phyloP scores from a whole-genome alignment of 1,140 invertebrate species.

The Halictus rubicundus region DNA sequence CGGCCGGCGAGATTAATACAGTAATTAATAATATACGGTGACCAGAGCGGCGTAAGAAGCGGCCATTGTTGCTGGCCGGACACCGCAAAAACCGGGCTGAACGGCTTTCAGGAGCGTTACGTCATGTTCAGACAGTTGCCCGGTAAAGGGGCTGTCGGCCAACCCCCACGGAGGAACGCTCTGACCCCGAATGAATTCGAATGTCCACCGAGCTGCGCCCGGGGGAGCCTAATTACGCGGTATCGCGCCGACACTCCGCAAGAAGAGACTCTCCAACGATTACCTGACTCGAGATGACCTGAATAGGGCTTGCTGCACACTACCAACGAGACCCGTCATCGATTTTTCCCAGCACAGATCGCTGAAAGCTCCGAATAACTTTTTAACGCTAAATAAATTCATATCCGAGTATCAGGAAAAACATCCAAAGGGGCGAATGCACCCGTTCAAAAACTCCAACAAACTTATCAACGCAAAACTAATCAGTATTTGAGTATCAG shows the following conservation, averaged over 20 bases:
- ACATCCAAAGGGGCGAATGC: no score
- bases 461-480: no score
- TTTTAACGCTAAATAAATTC: no score
- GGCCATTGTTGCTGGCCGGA: slow-evolving; percentile 75
- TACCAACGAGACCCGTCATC: no score
- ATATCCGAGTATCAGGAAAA: no score
- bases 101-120: slow-evolving; percentile 76
- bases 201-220: slow-evolving; percentile 56
- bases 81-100: slow-evolving; percentile 71
- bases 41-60: slow-evolving; percentile 73
- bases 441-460: no score
- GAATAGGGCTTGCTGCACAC: not conserved
- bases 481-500: no score
- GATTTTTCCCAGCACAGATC: no score
- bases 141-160: slow-evolving; percentile 54
- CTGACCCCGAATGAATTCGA: slow-evolving; percentile 74
- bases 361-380: no score
- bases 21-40: slow-evolving; percentile 80
- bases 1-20: slow-evolving; percentile 78
- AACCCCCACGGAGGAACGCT: slow-evolving; percentile 36
- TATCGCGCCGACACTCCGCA: slow-evolving; percentile 19
- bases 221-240: slow-evolving; percentile 55
- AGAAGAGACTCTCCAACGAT: slow-evolving; percentile 18
- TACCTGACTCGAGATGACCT: not conserved
- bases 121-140: slow-evolving; percentile 79